Evolutionary conservation across 2,113 vertebrate species (phyloP).

Genomic region (Scalopus aquaticus): DNA sequence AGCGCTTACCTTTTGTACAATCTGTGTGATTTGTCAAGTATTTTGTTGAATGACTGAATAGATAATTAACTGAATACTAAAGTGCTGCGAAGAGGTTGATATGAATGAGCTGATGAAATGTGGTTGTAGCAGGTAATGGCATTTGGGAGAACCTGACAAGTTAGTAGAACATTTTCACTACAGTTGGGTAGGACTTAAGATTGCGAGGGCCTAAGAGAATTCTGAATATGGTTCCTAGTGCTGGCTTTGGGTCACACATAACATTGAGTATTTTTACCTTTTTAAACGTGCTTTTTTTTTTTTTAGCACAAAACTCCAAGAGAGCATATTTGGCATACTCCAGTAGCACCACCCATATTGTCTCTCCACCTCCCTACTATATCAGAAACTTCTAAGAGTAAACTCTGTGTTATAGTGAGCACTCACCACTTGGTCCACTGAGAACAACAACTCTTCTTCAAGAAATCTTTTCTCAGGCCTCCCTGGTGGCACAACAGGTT

Average conservation of each 20-base stretch:
- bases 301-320: background rate
- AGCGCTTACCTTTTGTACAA: background rate
- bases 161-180: background rate
- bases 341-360: background rate
- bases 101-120: background rate
- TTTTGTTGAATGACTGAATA: background rate
- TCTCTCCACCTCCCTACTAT: background rate
- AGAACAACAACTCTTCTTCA: background rate
- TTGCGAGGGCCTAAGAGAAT: background rate
- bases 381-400: background rate
- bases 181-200: no score
- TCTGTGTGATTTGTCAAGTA: background rate
- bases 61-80: background rate
- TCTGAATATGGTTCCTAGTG: background rate
- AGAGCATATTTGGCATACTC: background rate
- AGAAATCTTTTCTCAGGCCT: slow-evolving; percentile 4
- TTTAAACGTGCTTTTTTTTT: background rate
- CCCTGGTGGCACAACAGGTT: no score
- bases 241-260: background rate
- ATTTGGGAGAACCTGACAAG: background rate
- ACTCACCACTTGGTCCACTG: background rate
- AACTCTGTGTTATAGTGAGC: background rate
- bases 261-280: background rate
- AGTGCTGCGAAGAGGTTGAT: background rate
- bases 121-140: background rate